Evolutionary conservation across 2,113 vertebrate species (phyloP), one percentile per base, ranked within the genome.

Genomic region (Callocephalon fimbriatum): DNA sequence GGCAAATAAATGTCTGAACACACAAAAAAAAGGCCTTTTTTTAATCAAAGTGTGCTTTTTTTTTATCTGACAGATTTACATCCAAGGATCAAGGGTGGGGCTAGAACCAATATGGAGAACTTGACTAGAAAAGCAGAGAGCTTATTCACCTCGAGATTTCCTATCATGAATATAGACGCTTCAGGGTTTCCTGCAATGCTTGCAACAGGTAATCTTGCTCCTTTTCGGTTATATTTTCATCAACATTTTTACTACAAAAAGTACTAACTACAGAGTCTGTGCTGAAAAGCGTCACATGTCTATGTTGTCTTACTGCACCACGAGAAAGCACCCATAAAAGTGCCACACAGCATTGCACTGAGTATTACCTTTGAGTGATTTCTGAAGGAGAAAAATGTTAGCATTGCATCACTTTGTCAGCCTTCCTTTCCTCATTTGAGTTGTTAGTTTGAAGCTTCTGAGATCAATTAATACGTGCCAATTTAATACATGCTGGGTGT

Each of bases 1-100:
- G 44, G 17, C 22, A 91, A 75, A 1, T 14, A 77, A 14, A 4
- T 58, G 37, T 12, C 56, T 40, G 40, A 71, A 44, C 8, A 72
- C 1, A 20, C 22, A 56, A 51, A 40, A 2, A 1, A 0, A 5
- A 62, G 10, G 13, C 6, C 8, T 40, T 53, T 54, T 53, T 72
- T 47, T 5, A 7, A 72, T 15, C 5, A 32, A 82, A 75, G 5
- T 31, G 2, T 75, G 9, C 0, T 20, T 22, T 38, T 44, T 63
- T 63, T 45, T 44, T 6, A 47, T 48, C 58, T 79, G 26, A 13
- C 12, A 67, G 42, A 75, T 79, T 83, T 62, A 44, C 8, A 58
- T 27, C 25, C 15, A 32, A 67, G 25, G 25, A 91, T 18, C 56
- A 72, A 86, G 5, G 9, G 18, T 66, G 42, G 2, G 47, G 35